Percentiles rank a stretch among this genome's conserved stretches.
Conservation (phyloP, 2,113 vertebrate species). For the Rhinopomastus cyanomelas region DNA sequence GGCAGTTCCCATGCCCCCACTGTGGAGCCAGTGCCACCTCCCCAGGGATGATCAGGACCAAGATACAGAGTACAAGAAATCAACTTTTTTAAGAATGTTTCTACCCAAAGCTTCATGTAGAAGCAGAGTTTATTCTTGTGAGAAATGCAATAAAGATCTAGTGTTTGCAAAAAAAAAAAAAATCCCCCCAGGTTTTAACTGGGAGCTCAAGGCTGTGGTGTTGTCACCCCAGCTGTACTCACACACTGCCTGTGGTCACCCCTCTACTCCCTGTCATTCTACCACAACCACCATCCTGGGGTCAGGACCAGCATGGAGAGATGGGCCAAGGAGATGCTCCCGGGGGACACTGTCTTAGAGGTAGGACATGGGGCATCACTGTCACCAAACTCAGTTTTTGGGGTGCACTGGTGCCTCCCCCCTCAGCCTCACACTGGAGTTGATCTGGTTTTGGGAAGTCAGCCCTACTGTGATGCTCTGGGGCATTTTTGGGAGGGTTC, state of each 20-base stretch:
- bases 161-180: not conserved
- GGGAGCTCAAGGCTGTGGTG: accelerated
- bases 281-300: accelerated
- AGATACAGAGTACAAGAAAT: not conserved
- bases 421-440: accelerated
- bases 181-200: not conserved
- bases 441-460: accelerated
- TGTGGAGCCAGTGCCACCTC: not conserved
- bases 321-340: not conserved
- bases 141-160: slow-evolving; percentile 56
- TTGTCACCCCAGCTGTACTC: not conserved
- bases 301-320: accelerated
- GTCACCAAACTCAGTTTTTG: accelerated
- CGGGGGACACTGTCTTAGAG: accelerated
- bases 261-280: not conserved
- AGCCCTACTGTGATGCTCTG: accelerated
- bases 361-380: accelerated
- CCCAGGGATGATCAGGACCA: slow-evolving; percentile 46
- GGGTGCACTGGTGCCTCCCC: not conserved
- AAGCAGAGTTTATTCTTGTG: slow-evolving; percentile 63
- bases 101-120: slow-evolving; percentile 42
- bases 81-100: slow-evolving; percentile 31
- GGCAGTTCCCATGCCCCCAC: not conserved
- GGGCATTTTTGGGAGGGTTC: not conserved
- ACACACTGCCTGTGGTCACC: accelerated